Conservation (phyloP, 2,797 vertebrate genomes). For the Malurus splendens region DNA sequence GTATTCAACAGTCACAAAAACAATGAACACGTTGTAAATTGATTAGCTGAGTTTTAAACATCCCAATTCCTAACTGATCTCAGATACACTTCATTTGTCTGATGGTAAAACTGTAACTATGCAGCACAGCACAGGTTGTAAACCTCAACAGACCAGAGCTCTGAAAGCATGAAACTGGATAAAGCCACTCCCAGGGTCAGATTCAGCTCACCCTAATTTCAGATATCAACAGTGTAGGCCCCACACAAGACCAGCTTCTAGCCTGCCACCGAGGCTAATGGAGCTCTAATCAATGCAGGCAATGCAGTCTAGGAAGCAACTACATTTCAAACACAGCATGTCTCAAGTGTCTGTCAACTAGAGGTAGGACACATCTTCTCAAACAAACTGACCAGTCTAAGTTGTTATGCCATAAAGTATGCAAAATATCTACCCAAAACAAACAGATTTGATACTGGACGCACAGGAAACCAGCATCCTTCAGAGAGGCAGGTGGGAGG, state of each 20-base stretch:
- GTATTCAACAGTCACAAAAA: background rate
- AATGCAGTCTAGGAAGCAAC: background rate
- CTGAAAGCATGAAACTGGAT: background rate
- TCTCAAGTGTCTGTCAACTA: background rate
- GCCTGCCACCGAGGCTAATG: background rate
- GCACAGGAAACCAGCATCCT: background rate
- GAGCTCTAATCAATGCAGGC: background rate
- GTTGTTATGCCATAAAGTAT: background rate
- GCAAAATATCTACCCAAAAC: background rate
- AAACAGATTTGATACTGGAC: background rate
- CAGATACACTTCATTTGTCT: background rate
- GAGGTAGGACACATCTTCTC: background rate
- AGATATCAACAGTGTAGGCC: background rate
- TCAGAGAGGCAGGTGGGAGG: background rate
- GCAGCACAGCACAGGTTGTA: rapidly evolving
- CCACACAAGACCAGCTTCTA: background rate
- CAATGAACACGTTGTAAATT: background rate
- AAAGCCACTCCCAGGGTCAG: background rate
- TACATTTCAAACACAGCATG: background rate
- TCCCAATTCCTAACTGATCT: background rate
- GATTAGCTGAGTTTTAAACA: background rate
- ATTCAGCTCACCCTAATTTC: background rate
- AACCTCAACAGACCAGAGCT: background rate
- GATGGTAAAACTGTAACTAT: background rate
- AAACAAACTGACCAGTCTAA: background rate